These are phyloP conservation scores for Drosophila diplacantha DNA, from an alignment of 2,888 invertebrate genomes.

Conservation along the genomic window DNA sequence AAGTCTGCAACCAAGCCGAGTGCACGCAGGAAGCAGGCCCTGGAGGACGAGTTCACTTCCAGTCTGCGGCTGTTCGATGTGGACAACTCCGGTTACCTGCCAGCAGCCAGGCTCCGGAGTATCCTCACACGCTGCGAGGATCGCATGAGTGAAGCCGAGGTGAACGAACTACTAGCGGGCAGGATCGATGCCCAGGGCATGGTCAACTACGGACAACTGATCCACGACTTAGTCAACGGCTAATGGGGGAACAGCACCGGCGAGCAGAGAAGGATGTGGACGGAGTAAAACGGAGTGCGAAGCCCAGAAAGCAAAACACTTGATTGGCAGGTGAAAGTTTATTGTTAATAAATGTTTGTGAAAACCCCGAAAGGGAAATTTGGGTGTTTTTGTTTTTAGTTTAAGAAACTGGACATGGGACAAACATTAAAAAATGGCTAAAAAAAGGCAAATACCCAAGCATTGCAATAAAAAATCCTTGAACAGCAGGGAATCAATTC, in stretches of 20 bases:
- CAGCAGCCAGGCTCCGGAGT: slow-evolving; percentile 36
- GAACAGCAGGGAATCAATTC: slow-evolving; percentile 17
- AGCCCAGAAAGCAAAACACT: neutral
- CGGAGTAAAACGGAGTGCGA: neutral
- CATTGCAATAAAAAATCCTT: neutral
- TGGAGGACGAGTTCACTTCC: slow-evolving; percentile 33
- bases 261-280: neutral
- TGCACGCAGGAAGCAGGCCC: neutral
- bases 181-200: slow-evolving; percentile 33
- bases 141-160: slow-evolving; percentile 37
- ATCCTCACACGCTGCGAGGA: slow-evolving; percentile 44
- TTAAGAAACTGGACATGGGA: neutral
- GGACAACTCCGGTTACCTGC: slow-evolving; percentile 43
- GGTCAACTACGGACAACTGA: slow-evolving; percentile 1
- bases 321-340: slow-evolving; percentile 26
- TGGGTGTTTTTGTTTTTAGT: neutral
- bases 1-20: neutral
- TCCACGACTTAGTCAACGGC: slow-evolving; percentile 29
- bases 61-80: slow-evolving; percentile 41
- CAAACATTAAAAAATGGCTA: neutral
- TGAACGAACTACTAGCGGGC: slow-evolving; percentile 39
- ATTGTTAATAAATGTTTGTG: slow-evolving; percentile 24
- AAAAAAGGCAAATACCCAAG: no score
- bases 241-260: slow-evolving; percentile 5
- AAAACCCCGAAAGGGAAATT: neutral